Evolutionary conservation across 2,797 vertebrate genomes (phyloP), one percentile per base, ranked within the genome.

Genomic region (Hylomyscus alleni): DNA sequence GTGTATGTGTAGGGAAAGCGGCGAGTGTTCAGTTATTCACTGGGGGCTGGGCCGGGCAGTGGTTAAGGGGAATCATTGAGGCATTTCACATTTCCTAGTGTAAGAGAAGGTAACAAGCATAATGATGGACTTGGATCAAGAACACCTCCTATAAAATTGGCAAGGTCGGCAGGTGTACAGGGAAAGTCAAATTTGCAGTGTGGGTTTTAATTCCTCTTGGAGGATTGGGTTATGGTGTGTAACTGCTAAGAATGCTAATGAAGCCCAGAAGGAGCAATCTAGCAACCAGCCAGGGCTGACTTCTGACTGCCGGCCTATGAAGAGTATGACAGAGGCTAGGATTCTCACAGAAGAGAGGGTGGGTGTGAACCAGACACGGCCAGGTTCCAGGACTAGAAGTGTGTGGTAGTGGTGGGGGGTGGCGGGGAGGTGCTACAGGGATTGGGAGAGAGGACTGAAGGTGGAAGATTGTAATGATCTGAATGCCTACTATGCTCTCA

Each of bases 151-250:
- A 11, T 47, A 29, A 73, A 76, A 73, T 29, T 44, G 76, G 72
- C 62, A 81, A 67, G 47, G 52, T 72, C 82, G 77, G 60, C n/a
- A 62, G 24, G 22, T 22, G 7, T 77, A 15, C 50, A 52, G 56
- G 56, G 24, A 44, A 77, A 62, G 62, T 89, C 50, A 58, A 62
- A 90, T 91, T 85, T 62, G n/a, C 54, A 87, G 19, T 0, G 11
- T 90, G 60, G 19, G n/a, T 95, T 72, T 95, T 91, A 60, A 77
- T 91, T 93, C 17, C 2, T 72, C 75, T 91, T 77, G 89, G 94
- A 58, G 93, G 85, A 92, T 88, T 89, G 72, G 50, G 19, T 65
- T 65, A 8, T 29, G 31, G 40, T 19, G 31, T 62, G 54, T 65
- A 56, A 58, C 8, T 56, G 76, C 20, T 50, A 73, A 60, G 17